A percentile compares a stretch with the other conserved stretches of the same genome.
Evolutionary conservation across 2,113 vertebrate genomes (phyloP).

Genomic region (Mionectes macconnelli): DNA sequence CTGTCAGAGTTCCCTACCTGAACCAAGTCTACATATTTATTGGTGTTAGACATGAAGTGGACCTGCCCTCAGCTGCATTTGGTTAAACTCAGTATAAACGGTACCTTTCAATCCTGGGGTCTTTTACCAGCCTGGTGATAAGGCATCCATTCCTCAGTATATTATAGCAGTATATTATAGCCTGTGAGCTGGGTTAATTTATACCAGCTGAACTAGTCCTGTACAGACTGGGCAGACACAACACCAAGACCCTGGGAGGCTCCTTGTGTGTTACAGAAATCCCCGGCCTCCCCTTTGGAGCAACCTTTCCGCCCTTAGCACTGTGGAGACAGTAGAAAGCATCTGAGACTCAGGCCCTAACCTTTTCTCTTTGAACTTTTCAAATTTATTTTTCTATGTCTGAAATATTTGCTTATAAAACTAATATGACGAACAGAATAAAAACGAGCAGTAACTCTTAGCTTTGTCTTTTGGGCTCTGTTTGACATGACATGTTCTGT

Average conservation of each 20-base stretch:
- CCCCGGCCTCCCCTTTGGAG: neutral
- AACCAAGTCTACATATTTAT: constrained; percentile 21
- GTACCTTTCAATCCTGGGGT: neutral
- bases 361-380: constrained; percentile 26
- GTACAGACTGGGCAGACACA: constrained; percentile 32
- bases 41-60: neutral
- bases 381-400: constrained; percentile 32
- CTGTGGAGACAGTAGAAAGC: constrained; percentile 1
- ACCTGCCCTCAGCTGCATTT: constrained; percentile 32
- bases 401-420: constrained; percentile 48
- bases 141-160: neutral
- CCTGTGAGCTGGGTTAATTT: constrained; percentile 43
- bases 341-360: neutral
- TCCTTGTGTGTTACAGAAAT: constrained; percentile 15
- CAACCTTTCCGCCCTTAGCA: neutral
- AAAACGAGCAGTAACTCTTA: neutral
- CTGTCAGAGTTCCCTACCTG: neutral
- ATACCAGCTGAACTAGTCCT: constrained; percentile 44
- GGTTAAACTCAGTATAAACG: neutral
- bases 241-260: constrained; percentile 24
- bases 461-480: neutral
- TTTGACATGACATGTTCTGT: rapidly evolving
- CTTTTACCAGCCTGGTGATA: constrained; percentile 18
- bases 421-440: neutral
- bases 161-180: constrained; percentile 7